Evolutionary conservation across 2,113 vertebrate genomes (phyloP), one percentile per base, ranked within the genome.

Genomic region (Bufo bufo): DNA sequence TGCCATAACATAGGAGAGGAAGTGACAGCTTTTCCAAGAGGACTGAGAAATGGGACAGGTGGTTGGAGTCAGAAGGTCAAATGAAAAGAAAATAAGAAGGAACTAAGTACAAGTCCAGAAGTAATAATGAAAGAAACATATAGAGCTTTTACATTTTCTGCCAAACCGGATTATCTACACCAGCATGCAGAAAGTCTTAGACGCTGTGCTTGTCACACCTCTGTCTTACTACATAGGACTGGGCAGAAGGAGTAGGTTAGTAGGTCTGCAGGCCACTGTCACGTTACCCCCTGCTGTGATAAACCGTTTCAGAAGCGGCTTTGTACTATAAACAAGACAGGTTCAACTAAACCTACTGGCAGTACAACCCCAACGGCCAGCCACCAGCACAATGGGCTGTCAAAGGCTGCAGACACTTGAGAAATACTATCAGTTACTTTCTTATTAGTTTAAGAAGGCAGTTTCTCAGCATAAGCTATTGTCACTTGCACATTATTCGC

Each of bases 41-140:
- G 80, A 83, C 33, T 88, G 80, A 88, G 69, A 84, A 71, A 77
- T 71, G 83, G n/a, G 86, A 83, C 86, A 88, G 80, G 87, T 88
- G 87, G 71, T 63, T 52, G 71, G 80, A 88, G 47, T 77, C 17
- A 84, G 33, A 77, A 84, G 87, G 87, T 84, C 81, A 88, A 74
- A n/a, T 52, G 20, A 74, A 75, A 84, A 88, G 45, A 83, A 77
- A 61, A 74, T 63, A 47, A 49, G 33, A 87, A 17, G 69, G 7
- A 59, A 63, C 6, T n/a, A 50, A 63, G 33, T 33, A 33, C 33
- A 71, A 33, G 10, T 65, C 43, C 54, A 20, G 0, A 11, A 58
- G 65, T 82, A 23, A 43, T 80, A 71, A 49, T 47, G 9, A 23
- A 54, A 6, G 14, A 33, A 86, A 56, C 49, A 56, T 56, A 74